Percentiles rank a stretch among this genome's conserved stretches.
Conservation (phyloP, 2,113 vertebrate species). For the Hippocampus zosterae region DNA sequence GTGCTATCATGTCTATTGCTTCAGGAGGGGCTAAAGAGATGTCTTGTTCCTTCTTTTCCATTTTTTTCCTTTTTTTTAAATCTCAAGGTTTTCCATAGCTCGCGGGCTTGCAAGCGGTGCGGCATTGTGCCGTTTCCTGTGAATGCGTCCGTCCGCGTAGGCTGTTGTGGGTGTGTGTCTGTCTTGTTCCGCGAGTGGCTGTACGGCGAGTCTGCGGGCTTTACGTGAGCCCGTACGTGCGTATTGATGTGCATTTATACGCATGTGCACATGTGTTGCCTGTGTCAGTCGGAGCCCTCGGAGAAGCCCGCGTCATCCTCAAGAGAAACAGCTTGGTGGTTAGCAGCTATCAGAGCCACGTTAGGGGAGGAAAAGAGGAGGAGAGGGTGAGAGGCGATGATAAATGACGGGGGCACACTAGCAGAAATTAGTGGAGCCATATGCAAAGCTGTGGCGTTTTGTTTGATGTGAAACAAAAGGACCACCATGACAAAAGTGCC, state of each 20-base stretch:
- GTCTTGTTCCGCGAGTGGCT: constrained; percentile 11
- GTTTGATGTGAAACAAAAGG: constrained; percentile 76
- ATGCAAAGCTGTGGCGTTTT: constrained; percentile 72
- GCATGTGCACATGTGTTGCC: constrained; percentile 1
- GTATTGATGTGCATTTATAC: constrained; percentile 13
- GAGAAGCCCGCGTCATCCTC: constrained; percentile 52
- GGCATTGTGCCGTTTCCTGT: constrained; percentile 44
- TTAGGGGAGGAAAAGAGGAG: constrained; percentile 47
- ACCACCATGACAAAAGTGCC: constrained; percentile 73
- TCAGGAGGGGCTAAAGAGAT: constrained; percentile 57
- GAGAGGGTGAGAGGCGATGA: constrained; percentile 64
- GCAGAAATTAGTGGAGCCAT: constrained; percentile 73
- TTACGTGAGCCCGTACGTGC: constrained; percentile 5
- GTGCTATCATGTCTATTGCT: constrained; percentile 46
- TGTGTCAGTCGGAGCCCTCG: constrained; percentile 43
- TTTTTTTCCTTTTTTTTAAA: constrained; percentile 11
- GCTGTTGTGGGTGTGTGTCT: not conserved
- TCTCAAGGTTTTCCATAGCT: constrained; percentile 69
- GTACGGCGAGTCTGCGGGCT: constrained; percentile 10
- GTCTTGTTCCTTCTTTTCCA: constrained; percentile 40
- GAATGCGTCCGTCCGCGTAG: constrained; percentile 21
- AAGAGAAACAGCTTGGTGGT: constrained; percentile 56
- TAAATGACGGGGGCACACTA: constrained; percentile 67
- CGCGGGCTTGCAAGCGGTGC: constrained; percentile 48
- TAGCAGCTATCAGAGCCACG: constrained; percentile 58